Conservation (phyloP, 2,113 vertebrate species). For the Strigops habroptila region DNA sequence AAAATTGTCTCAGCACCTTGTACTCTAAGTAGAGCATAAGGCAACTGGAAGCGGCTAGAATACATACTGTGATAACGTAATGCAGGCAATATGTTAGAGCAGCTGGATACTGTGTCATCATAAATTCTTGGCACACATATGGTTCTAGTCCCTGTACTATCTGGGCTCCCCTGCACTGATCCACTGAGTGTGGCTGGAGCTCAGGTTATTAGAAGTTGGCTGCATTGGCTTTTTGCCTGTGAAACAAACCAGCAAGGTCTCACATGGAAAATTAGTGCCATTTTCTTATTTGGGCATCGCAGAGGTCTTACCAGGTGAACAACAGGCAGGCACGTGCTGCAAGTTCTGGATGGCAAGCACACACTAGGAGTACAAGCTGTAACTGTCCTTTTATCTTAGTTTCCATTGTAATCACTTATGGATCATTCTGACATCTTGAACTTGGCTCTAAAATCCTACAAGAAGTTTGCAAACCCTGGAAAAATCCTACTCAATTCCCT, state of each 20-base stretch:
- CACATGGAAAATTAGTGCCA: not conserved
- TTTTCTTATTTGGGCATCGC: not conserved
- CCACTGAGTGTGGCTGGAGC: not conserved
- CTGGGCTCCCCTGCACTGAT: not conserved
- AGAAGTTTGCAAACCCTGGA: not conserved
- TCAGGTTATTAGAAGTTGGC: not conserved
- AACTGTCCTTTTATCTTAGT: not conserved
- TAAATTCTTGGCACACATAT: not conserved
- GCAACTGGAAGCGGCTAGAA: not conserved
- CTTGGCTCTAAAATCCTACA: not conserved
- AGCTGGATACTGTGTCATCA: not conserved
- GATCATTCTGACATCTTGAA: not conserved
- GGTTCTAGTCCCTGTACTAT: not conserved
- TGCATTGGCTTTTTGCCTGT: not conserved
- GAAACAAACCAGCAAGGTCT: not conserved
- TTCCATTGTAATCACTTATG: not conserved
- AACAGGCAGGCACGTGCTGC: not conserved
- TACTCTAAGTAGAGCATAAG: not conserved
- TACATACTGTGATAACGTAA: not conserved
- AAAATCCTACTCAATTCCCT: not conserved
- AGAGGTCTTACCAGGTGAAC: not conserved
- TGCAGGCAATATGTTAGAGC: not conserved
- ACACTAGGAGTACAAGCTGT: not conserved
- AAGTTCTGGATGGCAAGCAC: fast-evolving
- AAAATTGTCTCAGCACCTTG: not conserved